Evolutionary conservation across 1,140 invertebrate species (phyloP), one percentile per base, ranked within the genome.

Genomic region (Melitaea cinxia): DNA sequence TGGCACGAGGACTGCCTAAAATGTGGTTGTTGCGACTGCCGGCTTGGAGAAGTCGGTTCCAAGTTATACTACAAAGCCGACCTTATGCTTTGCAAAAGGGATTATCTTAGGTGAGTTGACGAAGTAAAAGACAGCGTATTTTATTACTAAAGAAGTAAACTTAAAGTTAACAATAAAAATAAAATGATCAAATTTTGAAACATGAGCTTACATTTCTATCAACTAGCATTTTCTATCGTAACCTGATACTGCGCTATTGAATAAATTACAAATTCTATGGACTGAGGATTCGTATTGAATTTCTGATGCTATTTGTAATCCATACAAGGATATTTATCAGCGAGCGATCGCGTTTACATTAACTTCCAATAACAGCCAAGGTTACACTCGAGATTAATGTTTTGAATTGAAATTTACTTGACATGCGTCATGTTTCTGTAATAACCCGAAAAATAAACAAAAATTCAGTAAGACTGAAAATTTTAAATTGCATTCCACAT

Each of bases 1-100:
- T 98, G 97, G 97, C 97, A 98, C 88, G 97, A 98, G 80, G 97
- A 98, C 84, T 98, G 97, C 79, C 92, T 98, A 26, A 98, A 98
- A 83, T 98, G 97, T 78, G 96, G 96, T 23, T 98, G 97, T 86
- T 98, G 97, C 85, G 96, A 98, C 84, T 98, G 97, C 86, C 92
- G 97, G 56, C 93, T 98, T 0, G 97, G 97, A 0, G 97, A 98
- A 91, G 96, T 98, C 3, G 97, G 97, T 23, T 97, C 96, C 30
- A 97, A 97, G 42, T 92, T 98, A 10, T 98, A 97, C 90, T 96
- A 96, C 60, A 98, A 97, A 90, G 96, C 97, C 2, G 97, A 98
- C 91, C 94, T 98, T 9, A 96, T 98, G 79, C 93, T 98, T 12
- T 98, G 97, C 92, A 96, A 97, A 91, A 94, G 97, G 83, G 97